Base-by-base conservation (phyloP, 2,888 invertebrate genomes). In the Eugnorisma glareosa region DNA sequence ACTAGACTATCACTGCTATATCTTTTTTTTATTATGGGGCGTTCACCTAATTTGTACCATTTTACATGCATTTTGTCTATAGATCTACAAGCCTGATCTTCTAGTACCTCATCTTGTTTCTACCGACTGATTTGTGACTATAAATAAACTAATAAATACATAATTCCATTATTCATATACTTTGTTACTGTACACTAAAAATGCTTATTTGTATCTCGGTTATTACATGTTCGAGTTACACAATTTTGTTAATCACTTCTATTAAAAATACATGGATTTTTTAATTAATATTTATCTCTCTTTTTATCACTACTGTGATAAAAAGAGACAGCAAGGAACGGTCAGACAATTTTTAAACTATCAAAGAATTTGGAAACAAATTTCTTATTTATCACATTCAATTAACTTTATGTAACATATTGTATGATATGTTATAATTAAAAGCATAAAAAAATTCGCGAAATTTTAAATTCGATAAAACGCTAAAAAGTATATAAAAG, bases 181-280 rank as follows among this genome's bases (percentile, higher is more conserved):
- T 67, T 74, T 76, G 63, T 66, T 57, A 67, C 21, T 43, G 54
- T 72, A 59, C 21, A 13, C 66, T 70, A 76, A 83, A 86, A 86
- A 86, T 86, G 86, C 86, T 77, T 79, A 48, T 61, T 87, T 87
- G 87, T 86, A 87, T 79, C 68, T 68, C 59, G 40, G 57, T 75
- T 63, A 28, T 21, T 28, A 61, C 31, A 57, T 31, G 15, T 57
- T 77, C 48, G 11, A 79, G 11, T 66, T 59, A 69, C 13, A 77
- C 59, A 69, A 61, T 67, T 80, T 31, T 28, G 10, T 67, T 54
- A 63, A 35, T 28, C 1, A 68, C 68, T 69, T 40, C 21, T 59
- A 66, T 48, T 77, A 74, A 67, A 71, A 74, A 83, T 75, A 79
- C 37, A 74, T 74, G 71, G 59, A 57, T 45, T 45, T 45, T 40